phyloP scores from a whole-genome alignment of 23 tunicate genomes.

The Aplidium turbinatum region DNA sequence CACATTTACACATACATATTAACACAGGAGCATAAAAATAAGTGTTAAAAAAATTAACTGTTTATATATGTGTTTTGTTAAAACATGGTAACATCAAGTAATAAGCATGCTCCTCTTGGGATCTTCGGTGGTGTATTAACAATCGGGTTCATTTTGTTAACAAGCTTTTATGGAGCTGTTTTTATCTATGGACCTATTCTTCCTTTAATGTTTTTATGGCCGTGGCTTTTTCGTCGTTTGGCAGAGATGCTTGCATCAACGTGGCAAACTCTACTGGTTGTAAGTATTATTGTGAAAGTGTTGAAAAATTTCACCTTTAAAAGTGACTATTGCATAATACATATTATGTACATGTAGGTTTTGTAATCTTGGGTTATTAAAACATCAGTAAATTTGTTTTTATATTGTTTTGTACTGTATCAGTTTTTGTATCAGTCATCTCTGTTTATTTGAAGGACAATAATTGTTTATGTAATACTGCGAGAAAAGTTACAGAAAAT shows the following conservation, averaged over 20 bases:
- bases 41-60: too few relatives aligned
- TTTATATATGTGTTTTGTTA: too few relatives aligned
- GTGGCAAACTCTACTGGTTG: slow-evolving; percentile 84
- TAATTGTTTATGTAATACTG: too few relatives aligned
- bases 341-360: too few relatives aligned
- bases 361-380: too few relatives aligned
- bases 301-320: too few relatives aligned
- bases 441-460: not conserved
- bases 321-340: too few relatives aligned
- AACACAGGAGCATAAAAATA: too few relatives aligned
- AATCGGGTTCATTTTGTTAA: slow-evolving; percentile 42
- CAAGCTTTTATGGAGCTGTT: slow-evolving; percentile 72
- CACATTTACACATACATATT: too few relatives aligned
- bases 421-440: not conserved
- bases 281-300: too few relatives aligned
- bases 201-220: slow-evolving; percentile 90
- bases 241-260: slow-evolving; percentile 73
- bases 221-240: slow-evolving; percentile 85
- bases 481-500: not conserved
- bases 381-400: not conserved
- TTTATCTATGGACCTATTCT: slow-evolving; percentile 83
- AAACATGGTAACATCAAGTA: too few relatives aligned
- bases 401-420: not conserved
- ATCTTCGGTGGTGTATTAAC: slow-evolving; percentile 34
- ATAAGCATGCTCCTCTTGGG: slow-evolving; percentile 67